Base-by-base conservation (phyloP, 1,140 invertebrate genomes). In the Lepidurus couesii region DNA sequence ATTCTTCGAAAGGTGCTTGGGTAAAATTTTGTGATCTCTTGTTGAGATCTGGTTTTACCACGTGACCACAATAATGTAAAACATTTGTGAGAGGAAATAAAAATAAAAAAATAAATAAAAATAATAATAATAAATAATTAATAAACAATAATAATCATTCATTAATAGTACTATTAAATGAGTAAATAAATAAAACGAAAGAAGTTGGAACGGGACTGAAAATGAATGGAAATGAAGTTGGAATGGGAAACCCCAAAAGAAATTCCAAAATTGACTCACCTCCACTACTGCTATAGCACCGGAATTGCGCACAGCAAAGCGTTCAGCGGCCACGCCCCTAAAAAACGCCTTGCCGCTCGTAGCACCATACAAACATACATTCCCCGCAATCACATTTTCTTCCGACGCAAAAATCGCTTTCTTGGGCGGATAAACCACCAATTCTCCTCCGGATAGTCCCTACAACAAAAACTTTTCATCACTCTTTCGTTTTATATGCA, bases 251-350 rank as follows among this genome's bases (percentile, higher is more conserved):
- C 13, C 10, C 42, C 78, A 10, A 78, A 16, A 53, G 21, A 74
- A 47, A 16, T 7, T 11, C 45, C 0, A 47, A 47, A 16, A 21
- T 53, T 47, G 77, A 79, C 80, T 81, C 81, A 89, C 89, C 86
- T 95, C 92, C 79, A 91, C 89, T 24, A 99, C 96, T 2, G 97
- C 96, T 47, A 90, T 89, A 44, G 93, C 97, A 34, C 98, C 98
- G 24, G 96, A 98, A 87, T 99, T 99, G 80, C 98, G 89, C 16
- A 99, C 98, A 85, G 95, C 97, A 87, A 99, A 99, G 75, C 98
- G 90, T 86, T 99, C 98, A 7, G 97, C 96, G 13, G 95, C 97
- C 82, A 98, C 95, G 77, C 98, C 98, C 74, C 97, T 88, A 88
- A 99, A 97, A 85, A 94, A 99, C 7, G 96, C 96, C 81, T 90